Evolutionary conservation across 2,797 vertebrate genomes (phyloP).

Genomic region (Borostomias antarcticus): DNA sequence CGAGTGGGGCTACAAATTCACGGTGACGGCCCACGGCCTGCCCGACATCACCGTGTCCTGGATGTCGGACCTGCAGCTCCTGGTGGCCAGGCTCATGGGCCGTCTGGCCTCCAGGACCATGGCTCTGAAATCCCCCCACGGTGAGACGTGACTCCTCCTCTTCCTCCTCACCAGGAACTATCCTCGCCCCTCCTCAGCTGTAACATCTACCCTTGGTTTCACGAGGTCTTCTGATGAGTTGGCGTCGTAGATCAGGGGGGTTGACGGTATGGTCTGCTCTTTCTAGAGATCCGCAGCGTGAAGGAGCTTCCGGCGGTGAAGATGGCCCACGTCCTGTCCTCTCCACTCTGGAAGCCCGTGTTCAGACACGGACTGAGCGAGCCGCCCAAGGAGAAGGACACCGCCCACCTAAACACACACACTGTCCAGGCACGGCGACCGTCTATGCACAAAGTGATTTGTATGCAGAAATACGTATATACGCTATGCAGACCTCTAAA

Average conservation of each 20-base stretch:
- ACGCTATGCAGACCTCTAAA: not conserved
- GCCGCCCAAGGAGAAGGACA: conserved; percentile 24
- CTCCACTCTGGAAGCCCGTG: conserved; percentile 93
- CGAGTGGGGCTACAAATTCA: conserved; percentile 98
- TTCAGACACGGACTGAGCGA: conserved; percentile 86
- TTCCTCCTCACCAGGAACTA: not conserved
- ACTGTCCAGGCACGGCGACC: conserved; percentile 54
- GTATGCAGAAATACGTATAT: not conserved
- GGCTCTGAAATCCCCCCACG: conserved; percentile 84
- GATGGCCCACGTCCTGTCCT: conserved; percentile 86
- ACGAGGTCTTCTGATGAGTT: too few relatives aligned
- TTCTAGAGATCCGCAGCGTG: conserved; percentile 80
- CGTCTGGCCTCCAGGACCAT: conserved; percentile 93
- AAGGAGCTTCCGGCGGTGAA: conserved; percentile 83
- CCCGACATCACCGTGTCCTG: conserved; percentile 93
- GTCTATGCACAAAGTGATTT: not conserved
- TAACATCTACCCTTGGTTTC: not conserved
- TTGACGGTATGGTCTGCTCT: conserved; percentile 15
- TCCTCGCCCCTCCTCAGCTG: not conserved
- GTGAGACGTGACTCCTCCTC: conserved; percentile 71
- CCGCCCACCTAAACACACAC: not conserved
- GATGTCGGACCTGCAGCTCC: conserved; percentile 93
- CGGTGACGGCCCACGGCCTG: conserved; percentile 89
- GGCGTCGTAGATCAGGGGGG: not conserved
- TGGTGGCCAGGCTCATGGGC: conserved; percentile 95